Evolutionary conservation across 92 coral and sea anemone species (phyloP), one percentile per base, ranked within the genome.

Genomic region (Hydrozoanthus gracilis): DNA sequence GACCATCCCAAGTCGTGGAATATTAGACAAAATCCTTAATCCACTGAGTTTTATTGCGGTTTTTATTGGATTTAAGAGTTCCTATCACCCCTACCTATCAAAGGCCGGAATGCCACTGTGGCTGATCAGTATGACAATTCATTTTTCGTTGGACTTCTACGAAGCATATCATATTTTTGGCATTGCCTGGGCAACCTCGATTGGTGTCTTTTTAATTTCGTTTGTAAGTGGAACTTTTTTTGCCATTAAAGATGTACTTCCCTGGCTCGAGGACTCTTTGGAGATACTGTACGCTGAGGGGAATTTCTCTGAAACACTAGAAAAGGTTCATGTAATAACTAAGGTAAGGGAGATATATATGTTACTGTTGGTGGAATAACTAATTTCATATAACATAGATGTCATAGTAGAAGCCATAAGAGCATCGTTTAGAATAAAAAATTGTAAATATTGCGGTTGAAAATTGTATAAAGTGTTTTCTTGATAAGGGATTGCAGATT

Each of bases 171-270:
- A 95, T 46, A 92, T 92, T 16, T 96, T 95, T 54, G 98, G 98
- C 54, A 87, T 92, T 86, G 98, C 98, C n/a, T 96, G 98, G 98
- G 98, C 98, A 6, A 96, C 98, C 0, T 94, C 95, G 5, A 92
- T 96, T 46, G 98, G 93, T 1, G 90, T 96, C 39, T 96, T 92
- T 79, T 84, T 96, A 83, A 71, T 96, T 12, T 92, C 98, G 4
- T 96, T 96, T 64, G 61, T 88, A 48, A 87, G 95, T 69, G 98
- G 98, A 20, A 96, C 98, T 0, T 87, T 82, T 78, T 77, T 92
- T 45, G 64, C 95, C 14, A 92, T 92, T 3, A 84, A 86, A 10
- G 93, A 92, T 54, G 93, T 95, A 7, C 87, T 96, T n/a, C 98
- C 98, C 1, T 96, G 98, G 98, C 82, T 96, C 4, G 98, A 94